A percentile compares a stretch with the other conserved stretches of the same genome.
These are phyloP conservation scores for Spodoptera litura DNA, from an alignment of 1,140 invertebrate species.

Conservation along the genomic window DNA sequence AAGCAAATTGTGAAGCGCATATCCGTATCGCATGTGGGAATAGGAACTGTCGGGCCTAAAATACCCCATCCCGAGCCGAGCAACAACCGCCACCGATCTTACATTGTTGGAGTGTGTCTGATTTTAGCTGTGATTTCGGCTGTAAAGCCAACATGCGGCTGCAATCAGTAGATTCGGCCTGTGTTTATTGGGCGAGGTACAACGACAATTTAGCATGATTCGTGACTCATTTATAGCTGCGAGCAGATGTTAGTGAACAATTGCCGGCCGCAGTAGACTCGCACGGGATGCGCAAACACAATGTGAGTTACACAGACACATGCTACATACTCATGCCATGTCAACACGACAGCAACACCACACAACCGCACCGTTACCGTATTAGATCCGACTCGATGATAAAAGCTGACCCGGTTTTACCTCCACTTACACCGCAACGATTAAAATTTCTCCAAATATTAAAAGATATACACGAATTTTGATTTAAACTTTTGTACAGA, in stretches of 20 bases:
- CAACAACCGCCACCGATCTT: not conserved
- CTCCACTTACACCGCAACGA: slow-evolving; percentile 24
- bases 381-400: slow-evolving; percentile 38
- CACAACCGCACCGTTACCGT: slow-evolving; percentile 30
- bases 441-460: slow-evolving; percentile 26
- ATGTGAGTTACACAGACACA: slow-evolving; percentile 44
- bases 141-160: slow-evolving; percentile 42
- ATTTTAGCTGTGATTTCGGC: slow-evolving; percentile 44
- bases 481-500: slow-evolving; percentile 21
- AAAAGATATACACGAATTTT: not conserved
- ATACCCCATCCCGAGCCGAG: slow-evolving; percentile 14
- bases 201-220: slow-evolving; percentile 20
- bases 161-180: slow-evolving; percentile 42
- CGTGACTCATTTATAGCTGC: slow-evolving; percentile 6
- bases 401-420: slow-evolving; percentile 17
- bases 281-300: slow-evolving; percentile 45
- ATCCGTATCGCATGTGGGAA: not conserved
- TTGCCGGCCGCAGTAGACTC: slow-evolving; percentile 53
- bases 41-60: not conserved
- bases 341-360: slow-evolving; percentile 58
- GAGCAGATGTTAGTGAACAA: slow-evolving; percentile 47
- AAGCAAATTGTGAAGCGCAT: slow-evolving; percentile 39
- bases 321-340: slow-evolving; percentile 52
- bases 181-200: slow-evolving; percentile 40
- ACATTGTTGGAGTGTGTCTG: slow-evolving; percentile 21